Base-by-base conservation (phyloP, 2,888 invertebrate genomes). In the Malthinus seriepunctatus region DNA sequence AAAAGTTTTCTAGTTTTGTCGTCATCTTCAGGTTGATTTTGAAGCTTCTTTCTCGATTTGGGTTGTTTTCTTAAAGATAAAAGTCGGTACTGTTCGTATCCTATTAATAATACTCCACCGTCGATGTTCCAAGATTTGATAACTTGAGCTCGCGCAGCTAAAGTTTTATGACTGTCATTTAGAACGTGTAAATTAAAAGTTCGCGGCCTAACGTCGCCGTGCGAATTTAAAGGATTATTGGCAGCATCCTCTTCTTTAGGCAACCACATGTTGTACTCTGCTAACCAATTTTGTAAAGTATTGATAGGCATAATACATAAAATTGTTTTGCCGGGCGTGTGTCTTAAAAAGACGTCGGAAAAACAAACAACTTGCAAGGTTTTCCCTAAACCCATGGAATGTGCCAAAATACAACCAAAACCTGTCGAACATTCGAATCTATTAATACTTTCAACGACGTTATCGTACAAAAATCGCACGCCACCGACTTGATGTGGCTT, bases 331-430 rank as follows among this genome's bases (percentile, higher is more conserved):
- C 94, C 92, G 15, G 84, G 84, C 0, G 97, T 97, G 76, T 95
- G 90, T 50, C 96, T 83, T 68, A 98, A 84, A 79, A 98, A 96
- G 70, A 97, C 90, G 80, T 99, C 98, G 75, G 93, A 92, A 81
- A 99, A 98, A 65, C 95, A 93, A 54, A 97, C 93, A 55, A 97
- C 91, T 64, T 79, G 95, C 56, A 99, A 82, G 0, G 98, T 99
- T 81, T 99, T 99, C n/a, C 99, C 99, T 31, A 99, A 84, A 1
- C 99, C 99, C 99, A 99, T 99, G 42, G 96, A 96, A 81, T 99
- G 98, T 0, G 98, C 98, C 51, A 99, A 82, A 70, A 99, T 97
- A 77, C 98, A 99, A 9, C 99, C 99, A 78, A 98, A 97, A 8
- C 98, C 97, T 2, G 88, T 85, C 0, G 92, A 92, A 10, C 86